Evolutionary conservation across 1,140 invertebrate species (phyloP).

Genomic region (Hydropsyche tenuis): DNA sequence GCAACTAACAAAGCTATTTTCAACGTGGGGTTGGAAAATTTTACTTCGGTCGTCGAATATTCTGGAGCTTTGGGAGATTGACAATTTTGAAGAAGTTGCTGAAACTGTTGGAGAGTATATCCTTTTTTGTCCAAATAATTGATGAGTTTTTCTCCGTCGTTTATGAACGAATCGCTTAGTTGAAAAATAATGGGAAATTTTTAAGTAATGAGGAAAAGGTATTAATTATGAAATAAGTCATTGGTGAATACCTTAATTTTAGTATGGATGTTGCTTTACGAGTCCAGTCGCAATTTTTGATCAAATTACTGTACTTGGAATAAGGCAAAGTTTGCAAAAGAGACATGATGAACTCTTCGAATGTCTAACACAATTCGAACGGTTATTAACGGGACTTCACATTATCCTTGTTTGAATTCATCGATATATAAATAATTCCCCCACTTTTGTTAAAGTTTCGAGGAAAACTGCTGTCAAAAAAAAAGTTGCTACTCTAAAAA

Average conservation of each 20-base stretch:
- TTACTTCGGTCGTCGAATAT: not conserved
- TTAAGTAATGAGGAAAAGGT: not conserved
- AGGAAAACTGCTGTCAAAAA: too few species aligned
- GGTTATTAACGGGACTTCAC: too few species aligned
- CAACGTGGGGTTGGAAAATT: constrained; percentile 6
- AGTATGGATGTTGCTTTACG: constrained; percentile 15
- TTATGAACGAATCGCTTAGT: constrained; percentile 23
- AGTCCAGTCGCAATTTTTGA: constrained; percentile 41
- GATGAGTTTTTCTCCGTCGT: constrained; percentile 24
- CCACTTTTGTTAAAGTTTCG: too few species aligned
- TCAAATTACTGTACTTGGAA: constrained; percentile 38
- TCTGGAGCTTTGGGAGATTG: constrained; percentile 9
- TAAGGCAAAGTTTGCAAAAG: constrained; percentile 41
- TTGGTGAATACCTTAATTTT: constrained; percentile 37
- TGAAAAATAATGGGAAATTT: not conserved
- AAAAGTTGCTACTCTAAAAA: too few species aligned
- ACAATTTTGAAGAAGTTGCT: constrained; percentile 40
- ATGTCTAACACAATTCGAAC: too few species aligned
- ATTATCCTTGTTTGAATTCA: constrained; percentile 1
- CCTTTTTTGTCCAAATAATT: constrained; percentile 42
- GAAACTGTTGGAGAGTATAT: constrained; percentile 38
- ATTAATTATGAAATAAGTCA: not conserved
- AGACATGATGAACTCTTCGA: constrained; percentile 27
- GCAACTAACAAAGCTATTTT: constrained; percentile 46
- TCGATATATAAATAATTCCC: too few species aligned